Base-by-base conservation (phyloP, 1,140 invertebrate species). In the Apis dorsata region DNA sequence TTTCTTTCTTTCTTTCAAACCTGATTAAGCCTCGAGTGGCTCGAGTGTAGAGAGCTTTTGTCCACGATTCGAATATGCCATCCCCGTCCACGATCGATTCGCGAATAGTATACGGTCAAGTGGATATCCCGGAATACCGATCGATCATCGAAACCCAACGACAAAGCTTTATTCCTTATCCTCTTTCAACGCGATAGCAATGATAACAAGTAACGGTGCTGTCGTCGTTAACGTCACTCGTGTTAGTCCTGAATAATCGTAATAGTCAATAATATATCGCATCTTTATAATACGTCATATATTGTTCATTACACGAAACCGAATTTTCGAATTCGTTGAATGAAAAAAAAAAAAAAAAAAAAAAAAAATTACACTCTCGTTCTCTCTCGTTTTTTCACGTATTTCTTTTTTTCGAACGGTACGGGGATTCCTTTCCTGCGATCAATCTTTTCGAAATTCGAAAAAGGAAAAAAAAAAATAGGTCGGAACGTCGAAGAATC, bases 51-150 rank as follows among this genome's bases (percentile, higher is more conserved):
- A 53, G 44, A 21, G n/a, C 17, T 62, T 69, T 72, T 5, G 19
- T 7, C 21, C 13, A 55, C 77, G 66, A 78, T 57, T 15, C 10
- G 13, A 57, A 19, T 44, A 7, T 44, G 2, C 60, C 51, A 17
- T 55, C 60, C 34, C 24, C 70, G 51, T 19, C 10, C 49, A 12
- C n/a, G 68, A 79, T 72, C 34, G 28, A 80, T 65, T 53, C 60
- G 19, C 21, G 51, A 7, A 51, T 72, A 55, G n/a, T 28, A 57
- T 21, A 34, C 53, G 11, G 11, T 13, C 49, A 17, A 15, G 49
- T 13, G 49, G 24, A 53, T 44, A 44, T 24, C 8, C n/a, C 51
- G 49, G 17, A 51, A 53, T 44, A n/a, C 34, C 2, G 44, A 13
- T 34, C 57, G 24, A 80, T 65, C n/a, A 21, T 21, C 60, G 65